A percentile compares a stretch with the other conserved stretches of the same genome.
These are phyloP conservation scores for Rugalucina vietnamica DNA, from an alignment of 2,888 invertebrate species.

Conservation along the genomic window DNA sequence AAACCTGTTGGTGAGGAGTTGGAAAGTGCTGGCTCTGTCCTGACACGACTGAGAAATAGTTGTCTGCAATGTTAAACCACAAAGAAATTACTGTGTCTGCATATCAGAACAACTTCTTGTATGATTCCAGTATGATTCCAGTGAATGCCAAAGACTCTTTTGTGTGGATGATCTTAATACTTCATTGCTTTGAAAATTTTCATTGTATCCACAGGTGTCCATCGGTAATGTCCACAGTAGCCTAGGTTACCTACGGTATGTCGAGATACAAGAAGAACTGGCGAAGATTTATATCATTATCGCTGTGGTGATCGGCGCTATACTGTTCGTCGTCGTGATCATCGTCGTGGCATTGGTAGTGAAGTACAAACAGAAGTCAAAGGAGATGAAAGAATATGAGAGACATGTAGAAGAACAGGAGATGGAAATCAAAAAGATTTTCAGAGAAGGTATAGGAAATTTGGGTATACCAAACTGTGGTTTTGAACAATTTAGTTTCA, in stretches of 20 bases:
- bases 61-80: too few species aligned
- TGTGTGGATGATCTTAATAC: too few species aligned
- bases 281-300: conserved; percentile 11
- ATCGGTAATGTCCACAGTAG: conserved; percentile 32
- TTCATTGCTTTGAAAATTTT: too few species aligned
- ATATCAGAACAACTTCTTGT: too few species aligned
- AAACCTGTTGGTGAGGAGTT: too few species aligned
- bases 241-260: conserved; percentile 41
- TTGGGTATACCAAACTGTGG: background rate
- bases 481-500: background rate
- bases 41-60: too few species aligned
- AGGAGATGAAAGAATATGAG: conserved; percentile 32
- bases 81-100: too few species aligned
- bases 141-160: too few species aligned
- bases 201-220: conserved; percentile 43
- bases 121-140: too few species aligned
- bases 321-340: conserved; percentile 5
- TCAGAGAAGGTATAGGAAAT: conserved; percentile 55
- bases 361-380: conserved; percentile 27
- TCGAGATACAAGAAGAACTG: background rate
- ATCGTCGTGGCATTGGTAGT: background rate
- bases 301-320: conserved; percentile 2
- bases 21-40: too few species aligned
- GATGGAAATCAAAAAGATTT: conserved; percentile 45
- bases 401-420: conserved; percentile 46